Evolutionary conservation across 2,113 vertebrate species (phyloP).

Genomic region (Phyllostomus discolor): DNA sequence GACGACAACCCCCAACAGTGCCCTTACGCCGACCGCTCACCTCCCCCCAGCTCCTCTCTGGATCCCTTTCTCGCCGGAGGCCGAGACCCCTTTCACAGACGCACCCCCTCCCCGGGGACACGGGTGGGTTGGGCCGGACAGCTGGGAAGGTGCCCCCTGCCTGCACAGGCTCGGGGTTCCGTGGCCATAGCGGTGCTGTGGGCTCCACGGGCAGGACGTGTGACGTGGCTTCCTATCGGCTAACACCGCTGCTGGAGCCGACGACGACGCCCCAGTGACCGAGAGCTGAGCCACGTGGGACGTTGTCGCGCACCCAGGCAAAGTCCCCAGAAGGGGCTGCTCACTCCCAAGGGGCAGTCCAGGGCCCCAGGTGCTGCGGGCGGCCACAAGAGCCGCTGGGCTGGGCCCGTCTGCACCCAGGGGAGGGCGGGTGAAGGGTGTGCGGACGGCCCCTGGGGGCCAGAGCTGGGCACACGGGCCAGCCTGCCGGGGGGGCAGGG

Average conservation of each 20-base stretch:
- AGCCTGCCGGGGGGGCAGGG: not conserved
- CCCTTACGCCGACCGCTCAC: not conserved
- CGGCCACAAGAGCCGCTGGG: not conserved
- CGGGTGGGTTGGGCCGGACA: rapidly evolving
- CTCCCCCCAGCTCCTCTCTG: not conserved
- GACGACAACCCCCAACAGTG: rapidly evolving
- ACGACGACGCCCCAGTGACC: rapidly evolving
- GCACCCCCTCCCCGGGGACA: rapidly evolving
- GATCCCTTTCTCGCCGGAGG: rapidly evolving
- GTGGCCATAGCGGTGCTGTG: rapidly evolving
- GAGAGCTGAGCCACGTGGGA: rapidly evolving
- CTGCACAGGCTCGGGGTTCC: not conserved
- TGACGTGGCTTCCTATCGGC: rapidly evolving
- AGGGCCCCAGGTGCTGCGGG: rapidly evolving
- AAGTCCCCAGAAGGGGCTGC: not conserved
- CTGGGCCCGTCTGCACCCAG: rapidly evolving
- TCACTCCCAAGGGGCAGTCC: not conserved
- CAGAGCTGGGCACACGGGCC: rapidly evolving
- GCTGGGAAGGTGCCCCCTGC: not conserved
- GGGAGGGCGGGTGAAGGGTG: rapidly evolving
- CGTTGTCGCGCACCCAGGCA: not conserved
- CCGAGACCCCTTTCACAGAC: not conserved
- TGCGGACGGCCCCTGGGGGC: not conserved
- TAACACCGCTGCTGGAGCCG: too few relatives aligned
- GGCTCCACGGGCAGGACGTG: not conserved